A percentile compares a stretch with the other conserved stretches of the same genome.
Evolutionary conservation across 2,888 invertebrate genomes (phyloP).

Genomic region (Trachelus troglodyta): DNA sequence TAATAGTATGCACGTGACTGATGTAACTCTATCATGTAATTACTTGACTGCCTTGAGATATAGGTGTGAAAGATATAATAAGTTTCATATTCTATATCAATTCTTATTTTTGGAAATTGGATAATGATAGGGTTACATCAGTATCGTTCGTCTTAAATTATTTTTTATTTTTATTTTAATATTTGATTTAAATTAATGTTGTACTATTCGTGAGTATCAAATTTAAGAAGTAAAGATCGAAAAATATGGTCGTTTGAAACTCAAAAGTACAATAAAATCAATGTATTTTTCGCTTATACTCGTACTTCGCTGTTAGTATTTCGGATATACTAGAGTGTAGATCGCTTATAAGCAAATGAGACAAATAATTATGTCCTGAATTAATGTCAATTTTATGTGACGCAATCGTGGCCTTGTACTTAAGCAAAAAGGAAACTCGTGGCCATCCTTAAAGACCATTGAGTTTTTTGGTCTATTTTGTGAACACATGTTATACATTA

Average conservation of each 20-base stretch:
- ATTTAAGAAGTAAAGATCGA: neutral
- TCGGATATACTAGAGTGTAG: neutral
- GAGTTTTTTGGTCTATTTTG: neutral
- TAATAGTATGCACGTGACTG: neutral
- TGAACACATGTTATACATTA: neutral
- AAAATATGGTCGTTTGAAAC: neutral
- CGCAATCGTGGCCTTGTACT: neutral
- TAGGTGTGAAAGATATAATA: neutral
- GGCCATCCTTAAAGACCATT: neutral
- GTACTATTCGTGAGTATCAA: neutral
- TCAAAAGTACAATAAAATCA: neutral
- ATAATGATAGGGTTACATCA: neutral
- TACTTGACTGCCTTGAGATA: neutral
- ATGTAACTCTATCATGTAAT: neutral
- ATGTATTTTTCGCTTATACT: neutral
- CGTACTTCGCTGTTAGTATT: neutral
- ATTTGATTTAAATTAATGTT: neutral
- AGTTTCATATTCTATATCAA: neutral
- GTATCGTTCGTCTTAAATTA: neutral
- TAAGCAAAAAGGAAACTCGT: neutral
- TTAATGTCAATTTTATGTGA: neutral
- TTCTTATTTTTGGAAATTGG: neutral
- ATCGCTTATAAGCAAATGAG: neutral
- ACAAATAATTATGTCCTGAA: neutral
- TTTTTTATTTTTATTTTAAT: neutral